Evolutionary conservation across 2,797 vertebrate species (phyloP), one percentile per base, ranked within the genome.

Genomic region (Crenichthys baileyi): DNA sequence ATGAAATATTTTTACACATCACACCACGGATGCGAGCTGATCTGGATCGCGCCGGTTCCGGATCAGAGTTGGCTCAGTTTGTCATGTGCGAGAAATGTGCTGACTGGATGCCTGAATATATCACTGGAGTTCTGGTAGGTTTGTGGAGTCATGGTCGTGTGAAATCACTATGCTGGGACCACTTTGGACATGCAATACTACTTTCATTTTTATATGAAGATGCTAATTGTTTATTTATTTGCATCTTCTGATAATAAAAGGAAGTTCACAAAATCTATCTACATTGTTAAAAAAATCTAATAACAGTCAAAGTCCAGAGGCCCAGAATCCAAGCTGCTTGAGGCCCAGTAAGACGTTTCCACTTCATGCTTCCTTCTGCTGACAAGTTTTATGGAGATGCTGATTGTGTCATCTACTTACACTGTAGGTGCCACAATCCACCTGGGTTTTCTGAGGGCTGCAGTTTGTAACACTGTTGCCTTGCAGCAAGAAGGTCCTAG

Each of bases 1-100:
- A 81, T 79, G 48, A 51, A 60, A 75, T 67, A 63, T 76, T 78
- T 41, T 12, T 81, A 4, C 78, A 79, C 78, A 89, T 84, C 86
- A 89, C 89, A 72, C 87, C 88, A 90, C 75, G 18, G 67, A 18
- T 7, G 56, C 20, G 2, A 0, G 36, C 36, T 36, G 36, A 36
- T 13, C 80, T 80, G 87, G 87, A 76, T 88, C 89, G 88, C 29
- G 26, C 15, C 55, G 15, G 15, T 18, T 0, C n/a, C 24, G 48
- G 22, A 56, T 15, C 55, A 70, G 56, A 50, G n/a, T 44, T 39
- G 67, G 70, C 68, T 78, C 76, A 68, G 60, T 18, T 50, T 61
- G 51, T 39, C 2, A 56, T 50, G 44, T 48, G 26, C 13, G 26
- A 70, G 29, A 68, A 44, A 48, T 61, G 68, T 70, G 63, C 79